Conservation (phyloP, 2,113 vertebrate genomes). For the Acrocephalus arundinaceus region DNA sequence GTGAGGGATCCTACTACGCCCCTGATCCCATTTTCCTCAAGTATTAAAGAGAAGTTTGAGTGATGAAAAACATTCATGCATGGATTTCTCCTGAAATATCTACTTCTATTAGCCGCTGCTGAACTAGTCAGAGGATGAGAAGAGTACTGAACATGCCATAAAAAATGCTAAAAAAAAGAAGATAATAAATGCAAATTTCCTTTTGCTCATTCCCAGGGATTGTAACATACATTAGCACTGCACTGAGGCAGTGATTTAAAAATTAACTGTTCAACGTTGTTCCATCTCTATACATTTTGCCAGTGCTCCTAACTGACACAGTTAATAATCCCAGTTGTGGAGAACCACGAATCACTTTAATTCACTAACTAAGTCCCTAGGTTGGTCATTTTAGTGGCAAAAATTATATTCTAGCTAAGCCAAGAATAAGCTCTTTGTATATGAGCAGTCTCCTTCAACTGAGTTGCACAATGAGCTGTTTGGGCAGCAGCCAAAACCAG, state of each 20-base stretch:
- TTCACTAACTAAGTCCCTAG: slow-evolving; percentile 59
- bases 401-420: slow-evolving; percentile 71
- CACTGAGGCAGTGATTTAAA: slow-evolving; percentile 60
- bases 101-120: not conserved
- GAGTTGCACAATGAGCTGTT: slow-evolving; percentile 68
- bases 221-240: slow-evolving; percentile 35
- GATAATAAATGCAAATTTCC: slow-evolving; percentile 40
- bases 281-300: slow-evolving; percentile 20
- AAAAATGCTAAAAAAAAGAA: slow-evolving; percentile 4
- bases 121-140: slow-evolving; percentile 4
- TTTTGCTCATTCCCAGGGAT: slow-evolving; percentile 24
- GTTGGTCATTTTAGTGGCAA: slow-evolving; percentile 72
- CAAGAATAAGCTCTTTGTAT: slow-evolving; percentile 79
- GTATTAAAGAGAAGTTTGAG: not conserved
- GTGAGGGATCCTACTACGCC: not conserved
- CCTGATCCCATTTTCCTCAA: not conserved
- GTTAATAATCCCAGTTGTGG: slow-evolving; percentile 59
- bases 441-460: slow-evolving; percentile 63
- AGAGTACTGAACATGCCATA: not conserved
- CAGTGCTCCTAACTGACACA: slow-evolving; percentile 37
- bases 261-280: slow-evolving; percentile 57
- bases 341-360: slow-evolving; percentile 64
- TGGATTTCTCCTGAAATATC: slow-evolving; percentile 16
- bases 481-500: slow-evolving; percentile 73
- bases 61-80: not conserved